These are phyloP conservation scores for Takifugu ocellatus DNA, from an alignment of 2,797 vertebrate species.

Conservation along the genomic window DNA sequence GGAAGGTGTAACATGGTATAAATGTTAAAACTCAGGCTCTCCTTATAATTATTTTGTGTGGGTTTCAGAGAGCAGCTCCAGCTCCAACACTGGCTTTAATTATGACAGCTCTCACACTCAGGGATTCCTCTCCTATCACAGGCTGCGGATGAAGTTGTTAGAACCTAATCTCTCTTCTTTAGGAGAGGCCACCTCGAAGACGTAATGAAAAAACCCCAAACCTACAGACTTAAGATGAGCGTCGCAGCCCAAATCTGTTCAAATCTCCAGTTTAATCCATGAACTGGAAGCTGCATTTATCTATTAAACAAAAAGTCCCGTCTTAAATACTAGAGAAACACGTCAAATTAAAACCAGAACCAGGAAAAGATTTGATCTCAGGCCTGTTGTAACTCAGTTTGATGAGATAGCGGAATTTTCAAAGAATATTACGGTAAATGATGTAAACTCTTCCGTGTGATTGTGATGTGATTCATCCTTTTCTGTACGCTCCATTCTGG, in stretches of 20 bases:
- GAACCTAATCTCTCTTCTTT: slow-evolving; percentile 49
- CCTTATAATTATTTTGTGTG: slow-evolving; percentile 5
- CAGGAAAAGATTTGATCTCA: not conserved
- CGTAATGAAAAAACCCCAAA: slow-evolving; percentile 5
- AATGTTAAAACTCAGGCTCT: not conserved
- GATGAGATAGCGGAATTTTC: too few species aligned
- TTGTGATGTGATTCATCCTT: slow-evolving; percentile 16
- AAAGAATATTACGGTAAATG: not conserved
- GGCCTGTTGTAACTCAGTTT: slow-evolving; percentile 6
- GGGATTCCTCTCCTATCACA: slow-evolving; percentile 22
- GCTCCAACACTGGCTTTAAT: slow-evolving; percentile 28
- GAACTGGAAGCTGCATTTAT: too few species aligned
- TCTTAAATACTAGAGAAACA: too few species aligned
- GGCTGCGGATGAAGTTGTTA: slow-evolving; percentile 53
- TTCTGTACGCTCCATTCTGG: slow-evolving; percentile 19
- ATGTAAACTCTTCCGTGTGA: slow-evolving; percentile 12
- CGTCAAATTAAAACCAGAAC: too few species aligned
- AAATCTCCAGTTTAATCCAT: too few species aligned
- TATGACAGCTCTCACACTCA: slow-evolving; percentile 32
- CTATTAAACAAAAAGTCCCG: too few species aligned
- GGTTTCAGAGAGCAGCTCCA: slow-evolving; percentile 3
- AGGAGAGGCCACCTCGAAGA: slow-evolving; percentile 9
- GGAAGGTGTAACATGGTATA: too few species aligned
- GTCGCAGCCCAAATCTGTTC: not conserved
- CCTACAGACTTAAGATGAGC: slow-evolving; percentile 4